Evolutionary conservation across 2,888 invertebrate species (phyloP), one percentile per base, ranked within the genome.

Genomic region (Encarsia formosa): DNA sequence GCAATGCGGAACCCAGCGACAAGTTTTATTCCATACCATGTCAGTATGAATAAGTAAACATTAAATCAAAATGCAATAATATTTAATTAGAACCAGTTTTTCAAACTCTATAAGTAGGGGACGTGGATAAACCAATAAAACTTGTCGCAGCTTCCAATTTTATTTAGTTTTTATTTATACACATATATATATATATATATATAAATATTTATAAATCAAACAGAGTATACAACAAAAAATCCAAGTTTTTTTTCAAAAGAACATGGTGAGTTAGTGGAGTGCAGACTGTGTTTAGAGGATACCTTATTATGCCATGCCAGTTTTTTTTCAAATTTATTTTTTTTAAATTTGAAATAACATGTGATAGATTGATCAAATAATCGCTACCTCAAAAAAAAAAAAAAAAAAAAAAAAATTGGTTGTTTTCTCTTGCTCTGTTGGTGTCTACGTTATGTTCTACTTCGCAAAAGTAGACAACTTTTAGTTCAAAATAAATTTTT

Each of bases 211-310:
- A 52, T 44, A 23, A 35, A n/a, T 31, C 31, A 6, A 31, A 31
- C 11, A 31, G 31, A 31, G 15, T 15, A 31, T 16, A 34, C 15
- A 34, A 34, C 24, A 50, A 49, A 46, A 46, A 49, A 37, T 54
- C 31, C 48, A 57, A 59, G 66, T 65, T 63, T 67, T 67, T 67
- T 66, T n/a, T n/a, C 65, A 64, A 70, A 70, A 72, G 67, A 68
- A 67, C 62, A 65, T 71, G 70, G 69, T 66, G 69, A 73, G 70
- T 71, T 73, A 73, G 73, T 73, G 73, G 73, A 73, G 73, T 73
- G 73, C 73, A 73, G 72, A 73, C 73, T 73, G 73, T 73, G 73
- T 73, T 73, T 73, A 70, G 73, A 73, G 73, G 73, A 73, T 73
- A 73, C 70, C 71, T 71, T 67, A 69, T 44, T 43, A 48, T 67